Conservation (phyloP, 2,888 invertebrate species). For the Tipula unca region DNA sequence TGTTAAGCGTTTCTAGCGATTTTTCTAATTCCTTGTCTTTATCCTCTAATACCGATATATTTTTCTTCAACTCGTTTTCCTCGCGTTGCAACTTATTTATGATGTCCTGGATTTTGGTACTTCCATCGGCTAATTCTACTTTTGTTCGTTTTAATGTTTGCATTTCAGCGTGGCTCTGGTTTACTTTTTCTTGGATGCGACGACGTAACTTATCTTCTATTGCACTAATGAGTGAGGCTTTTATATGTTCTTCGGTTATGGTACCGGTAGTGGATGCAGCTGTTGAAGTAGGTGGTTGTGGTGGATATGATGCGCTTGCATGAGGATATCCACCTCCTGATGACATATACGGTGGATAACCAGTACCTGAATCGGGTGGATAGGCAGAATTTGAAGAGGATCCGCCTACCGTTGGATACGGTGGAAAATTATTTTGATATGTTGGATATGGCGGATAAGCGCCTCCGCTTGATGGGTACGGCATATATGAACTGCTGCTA, state of each 20-base stretch:
- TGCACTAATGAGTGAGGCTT: constrained; percentile 86
- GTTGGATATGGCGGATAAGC: constrained; percentile 42
- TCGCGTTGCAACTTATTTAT: constrained; percentile 68
- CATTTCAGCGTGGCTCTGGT: constrained; percentile 84
- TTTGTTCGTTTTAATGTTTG: constrained; percentile 81
- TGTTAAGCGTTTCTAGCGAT: constrained; percentile 65
- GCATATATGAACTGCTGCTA: constrained; percentile 37
- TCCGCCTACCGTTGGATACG: constrained; percentile 30
- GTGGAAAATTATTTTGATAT: constrained; percentile 41
- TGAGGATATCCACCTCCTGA: constrained; percentile 32
- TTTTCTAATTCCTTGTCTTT: constrained; percentile 80
- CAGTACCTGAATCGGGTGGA: constrained; percentile 30
- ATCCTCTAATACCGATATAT: constrained; percentile 72
- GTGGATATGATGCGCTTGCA: constrained; percentile 15
- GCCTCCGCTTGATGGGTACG: constrained; percentile 48
- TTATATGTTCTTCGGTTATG: constrained; percentile 92
- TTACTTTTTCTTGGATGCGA: constrained; percentile 79
- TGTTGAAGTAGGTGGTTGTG: constrained; percentile 22
- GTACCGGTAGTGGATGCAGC: constrained; percentile 57
- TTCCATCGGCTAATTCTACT: constrained; percentile 77
- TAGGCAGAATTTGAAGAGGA: constrained; percentile 33
- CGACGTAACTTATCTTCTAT: constrained; percentile 85
- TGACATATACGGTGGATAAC: constrained; percentile 46
- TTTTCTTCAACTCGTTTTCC: constrained; percentile 71
- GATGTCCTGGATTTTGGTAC: constrained; percentile 70